Evolutionary conservation across 2,113 vertebrate species (phyloP).

Genomic region (Scomber colias): DNA sequence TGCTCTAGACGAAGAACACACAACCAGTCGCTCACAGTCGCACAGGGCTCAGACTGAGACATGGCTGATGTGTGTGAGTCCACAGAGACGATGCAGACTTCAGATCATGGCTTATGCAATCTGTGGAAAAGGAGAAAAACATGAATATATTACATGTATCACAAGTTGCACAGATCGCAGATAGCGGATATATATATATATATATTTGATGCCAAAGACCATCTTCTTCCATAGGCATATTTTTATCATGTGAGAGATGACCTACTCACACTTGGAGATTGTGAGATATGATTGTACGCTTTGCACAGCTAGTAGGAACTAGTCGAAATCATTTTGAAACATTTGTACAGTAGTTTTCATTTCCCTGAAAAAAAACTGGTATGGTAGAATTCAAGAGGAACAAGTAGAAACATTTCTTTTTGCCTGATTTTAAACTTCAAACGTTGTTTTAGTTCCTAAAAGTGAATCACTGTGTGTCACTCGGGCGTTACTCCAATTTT

Average conservation of each 20-base stretch:
- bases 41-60: conserved; percentile 75
- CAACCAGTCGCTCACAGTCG: conserved; percentile 87
- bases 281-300: too few species aligned
- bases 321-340: too few species aligned
- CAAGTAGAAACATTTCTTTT: neutral
- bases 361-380: neutral
- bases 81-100: conserved; percentile 29
- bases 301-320: too few species aligned
- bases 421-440: neutral
- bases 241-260: too few species aligned
- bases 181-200: too few species aligned
- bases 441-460: conserved; percentile 9
- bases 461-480: neutral
- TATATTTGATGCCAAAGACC: too few species aligned
- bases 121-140: conserved; percentile 50
- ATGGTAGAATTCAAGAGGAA: neutral
- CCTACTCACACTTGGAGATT: too few species aligned
- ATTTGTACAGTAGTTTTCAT: too few species aligned
- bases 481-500: neutral
- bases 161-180: neutral
- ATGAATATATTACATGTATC: neutral
- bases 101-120: conserved; percentile 50
- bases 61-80: conserved; percentile 47
- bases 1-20: conserved; percentile 90
- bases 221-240: too few species aligned